These are phyloP conservation scores for Halcyon malimbica DNA, from an alignment of 2,113 vertebrate genomes.

Conservation along the genomic window DNA sequence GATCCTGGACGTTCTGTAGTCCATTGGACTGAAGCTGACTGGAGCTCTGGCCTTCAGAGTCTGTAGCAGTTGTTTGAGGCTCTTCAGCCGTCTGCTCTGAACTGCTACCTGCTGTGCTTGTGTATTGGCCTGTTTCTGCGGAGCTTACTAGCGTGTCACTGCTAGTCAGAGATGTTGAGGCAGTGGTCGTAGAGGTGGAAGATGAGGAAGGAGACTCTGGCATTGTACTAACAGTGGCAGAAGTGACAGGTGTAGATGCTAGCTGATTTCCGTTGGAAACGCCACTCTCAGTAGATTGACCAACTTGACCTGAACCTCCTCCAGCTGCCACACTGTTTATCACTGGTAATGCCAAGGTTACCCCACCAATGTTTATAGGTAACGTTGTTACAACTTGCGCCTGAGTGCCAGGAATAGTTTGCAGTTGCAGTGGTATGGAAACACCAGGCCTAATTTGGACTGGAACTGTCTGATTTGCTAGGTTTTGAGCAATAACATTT, in stretches of 20 bases:
- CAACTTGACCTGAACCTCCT: slow-evolving; percentile 85
- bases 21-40: slow-evolving; percentile 90
- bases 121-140: slow-evolving; percentile 83
- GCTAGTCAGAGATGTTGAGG: slow-evolving; percentile 78
- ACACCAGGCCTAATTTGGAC: slow-evolving; percentile 94
- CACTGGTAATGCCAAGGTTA: slow-evolving; percentile 94
- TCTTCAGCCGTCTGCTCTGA: slow-evolving; percentile 83
- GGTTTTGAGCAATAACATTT: slow-evolving; percentile 87
- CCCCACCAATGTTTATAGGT: slow-evolving; percentile 96
- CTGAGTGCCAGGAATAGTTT: slow-evolving; percentile 92
- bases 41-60: slow-evolving; percentile 82
- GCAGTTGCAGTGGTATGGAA: slow-evolving; percentile 94
- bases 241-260: slow-evolving; percentile 79
- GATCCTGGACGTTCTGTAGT: slow-evolving; percentile 85
- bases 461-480: slow-evolving; percentile 91
- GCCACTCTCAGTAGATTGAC: slow-evolving; percentile 87
- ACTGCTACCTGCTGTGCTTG: slow-evolving; percentile 74
- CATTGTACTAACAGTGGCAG: slow-evolving; percentile 78
- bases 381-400: slow-evolving; percentile 93
- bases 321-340: slow-evolving; percentile 90
- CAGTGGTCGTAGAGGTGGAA: slow-evolving; percentile 77
- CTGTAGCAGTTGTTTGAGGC: slow-evolving; percentile 75
- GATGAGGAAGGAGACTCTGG: slow-evolving; percentile 80
- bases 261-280: slow-evolving; percentile 92
- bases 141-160: slow-evolving; percentile 79